phyloP scores from a whole-genome alignment of 2,797 vertebrate species.

The Vireo griseus region DNA sequence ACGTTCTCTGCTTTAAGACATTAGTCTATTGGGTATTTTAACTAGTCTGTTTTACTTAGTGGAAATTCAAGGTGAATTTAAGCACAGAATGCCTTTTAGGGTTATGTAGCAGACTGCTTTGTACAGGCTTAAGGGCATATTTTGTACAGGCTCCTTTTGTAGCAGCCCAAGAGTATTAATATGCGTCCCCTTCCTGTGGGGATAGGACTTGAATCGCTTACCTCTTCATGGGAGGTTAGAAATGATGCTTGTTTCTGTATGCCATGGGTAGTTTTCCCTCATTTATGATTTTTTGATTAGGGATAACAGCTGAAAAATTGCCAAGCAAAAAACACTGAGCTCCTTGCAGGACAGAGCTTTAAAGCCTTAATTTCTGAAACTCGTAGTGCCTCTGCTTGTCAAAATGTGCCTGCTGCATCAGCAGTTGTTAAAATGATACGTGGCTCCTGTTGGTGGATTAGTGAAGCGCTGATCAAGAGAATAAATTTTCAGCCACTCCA shows the following conservation, averaged over 20 bases:
- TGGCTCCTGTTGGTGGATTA: background rate
- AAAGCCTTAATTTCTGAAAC: background rate
- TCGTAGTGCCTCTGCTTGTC: background rate
- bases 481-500: background rate
- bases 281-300: background rate
- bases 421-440: background rate
- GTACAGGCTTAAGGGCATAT: background rate
- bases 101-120: background rate
- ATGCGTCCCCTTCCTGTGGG: background rate
- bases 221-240: background rate
- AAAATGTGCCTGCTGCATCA: background rate
- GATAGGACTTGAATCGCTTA: background rate
- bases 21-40: background rate
- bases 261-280: background rate
- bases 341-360: background rate
- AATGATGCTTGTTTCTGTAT: background rate
- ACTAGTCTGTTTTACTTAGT: background rate
- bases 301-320: constrained; percentile 9
- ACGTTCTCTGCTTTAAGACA: fast-evolving
- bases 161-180: background rate
- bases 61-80: background rate
- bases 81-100: background rate
- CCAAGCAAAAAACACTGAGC: background rate
- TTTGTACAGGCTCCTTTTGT: background rate
- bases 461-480: background rate